phyloP scores from a whole-genome alignment of 2,113 vertebrate species.

The Eonycteris spelaea region DNA sequence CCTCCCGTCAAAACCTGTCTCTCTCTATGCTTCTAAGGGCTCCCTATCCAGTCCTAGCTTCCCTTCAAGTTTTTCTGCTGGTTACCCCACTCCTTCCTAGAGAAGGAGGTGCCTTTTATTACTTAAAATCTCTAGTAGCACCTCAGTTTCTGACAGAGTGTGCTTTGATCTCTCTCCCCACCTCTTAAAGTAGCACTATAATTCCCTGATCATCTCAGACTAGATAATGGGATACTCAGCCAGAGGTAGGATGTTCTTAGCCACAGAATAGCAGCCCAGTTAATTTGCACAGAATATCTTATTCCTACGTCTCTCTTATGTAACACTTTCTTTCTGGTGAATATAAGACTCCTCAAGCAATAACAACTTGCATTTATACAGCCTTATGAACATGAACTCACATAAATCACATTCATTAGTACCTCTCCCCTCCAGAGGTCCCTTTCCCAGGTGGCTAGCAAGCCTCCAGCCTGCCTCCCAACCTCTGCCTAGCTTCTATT shows the following conservation, averaged over 20 bases:
- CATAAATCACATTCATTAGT: slow-evolving; percentile 74
- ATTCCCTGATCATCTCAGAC: not conserved
- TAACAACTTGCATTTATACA: slow-evolving; percentile 72
- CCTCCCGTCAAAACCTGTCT: not conserved
- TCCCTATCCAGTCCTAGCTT: not conserved
- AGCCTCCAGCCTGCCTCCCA: slow-evolving; percentile 46
- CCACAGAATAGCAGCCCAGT: slow-evolving; percentile 45
- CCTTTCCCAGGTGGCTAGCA: slow-evolving; percentile 67
- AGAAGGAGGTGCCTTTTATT: not conserved
- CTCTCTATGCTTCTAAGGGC: not conserved
- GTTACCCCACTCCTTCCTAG: not conserved
- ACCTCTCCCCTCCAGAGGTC: slow-evolving; percentile 56
- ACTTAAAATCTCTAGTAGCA: not conserved
- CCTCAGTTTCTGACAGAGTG: not conserved
- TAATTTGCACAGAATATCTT: slow-evolving; percentile 72
- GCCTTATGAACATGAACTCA: slow-evolving; percentile 73
- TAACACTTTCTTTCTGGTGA: slow-evolving; percentile 57
- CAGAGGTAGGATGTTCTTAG: slow-evolving; percentile 35
- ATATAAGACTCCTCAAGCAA: slow-evolving; percentile 69
- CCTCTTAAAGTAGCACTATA: not conserved
- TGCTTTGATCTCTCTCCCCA: not conserved
- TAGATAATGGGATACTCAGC: slow-evolving; percentile 52
- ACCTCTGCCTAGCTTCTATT: slow-evolving; percentile 49
- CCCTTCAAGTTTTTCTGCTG: not conserved
- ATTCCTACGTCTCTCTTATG: slow-evolving; percentile 56